A percentile compares a stretch with the other conserved stretches of the same genome.
phyloP scores from a whole-genome alignment of 2,888 invertebrate species.

The Melitaea athalia region DNA sequence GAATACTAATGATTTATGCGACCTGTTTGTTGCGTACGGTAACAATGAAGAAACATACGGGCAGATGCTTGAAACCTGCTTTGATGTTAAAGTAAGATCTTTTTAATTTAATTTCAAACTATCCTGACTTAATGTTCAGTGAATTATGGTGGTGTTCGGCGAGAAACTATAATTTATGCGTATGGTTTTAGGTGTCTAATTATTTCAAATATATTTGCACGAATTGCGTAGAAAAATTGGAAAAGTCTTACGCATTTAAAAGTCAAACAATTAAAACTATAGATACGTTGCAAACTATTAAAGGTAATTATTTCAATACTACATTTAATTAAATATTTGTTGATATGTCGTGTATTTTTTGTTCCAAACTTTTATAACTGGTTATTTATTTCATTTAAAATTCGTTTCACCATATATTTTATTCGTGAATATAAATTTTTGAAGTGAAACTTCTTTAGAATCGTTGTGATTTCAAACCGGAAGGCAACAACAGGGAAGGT shows the following conservation, averaged over 20 bases:
- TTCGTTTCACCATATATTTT: too few relatives aligned
- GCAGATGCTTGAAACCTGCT: slow-evolving; percentile 75
- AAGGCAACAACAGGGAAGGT: too few relatives aligned
- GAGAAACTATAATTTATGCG: not conserved
- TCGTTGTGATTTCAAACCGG: too few relatives aligned
- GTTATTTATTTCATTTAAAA: too few relatives aligned
- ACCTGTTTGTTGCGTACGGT: slow-evolving; percentile 74
- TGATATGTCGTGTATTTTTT: too few relatives aligned
- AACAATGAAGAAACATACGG: slow-evolving; percentile 72
- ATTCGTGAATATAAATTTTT: too few relatives aligned
- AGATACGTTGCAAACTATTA: slow-evolving; percentile 58
- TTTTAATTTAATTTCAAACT: slow-evolving; percentile 28
- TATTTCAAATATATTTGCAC: slow-evolving; percentile 68
- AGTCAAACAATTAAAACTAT: slow-evolving; percentile 62
- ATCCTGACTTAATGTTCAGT: slow-evolving; percentile 3
- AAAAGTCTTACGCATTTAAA: slow-evolving; percentile 59
- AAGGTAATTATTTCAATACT: slow-evolving; percentile 50
- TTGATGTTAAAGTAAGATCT: slow-evolving; percentile 65
- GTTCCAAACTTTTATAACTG: too few relatives aligned
- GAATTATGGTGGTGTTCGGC: not conserved
- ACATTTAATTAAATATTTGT: not conserved
- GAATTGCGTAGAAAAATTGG: slow-evolving; percentile 61
- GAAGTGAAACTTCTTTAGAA: too few relatives aligned
- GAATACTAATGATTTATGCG: slow-evolving; percentile 73
- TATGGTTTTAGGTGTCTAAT: slow-evolving; percentile 54